Evolutionary conservation across 2,888 invertebrate species (phyloP), one percentile per base, ranked within the genome.

Genomic region (Amphipoea oculea): DNA sequence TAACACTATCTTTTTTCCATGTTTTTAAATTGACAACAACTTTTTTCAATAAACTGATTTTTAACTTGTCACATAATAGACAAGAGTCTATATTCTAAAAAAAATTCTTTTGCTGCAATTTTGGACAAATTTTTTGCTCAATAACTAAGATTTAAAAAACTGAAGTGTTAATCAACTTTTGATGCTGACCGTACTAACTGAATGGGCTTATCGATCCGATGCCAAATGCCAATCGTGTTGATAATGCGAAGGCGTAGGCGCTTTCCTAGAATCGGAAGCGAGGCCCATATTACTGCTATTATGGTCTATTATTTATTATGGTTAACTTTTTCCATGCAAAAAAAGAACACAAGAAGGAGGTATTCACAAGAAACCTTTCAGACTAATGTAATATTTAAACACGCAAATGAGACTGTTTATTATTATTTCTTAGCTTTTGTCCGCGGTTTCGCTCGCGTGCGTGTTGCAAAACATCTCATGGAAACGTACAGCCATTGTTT

Each of bases 191-290:
- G n/a, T n/a, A 20, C n/a, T 40, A 9, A 29, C 51, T 60, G 23
- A 45, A 40, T 40, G 14, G 3, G 14, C 23, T 14, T 23, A 76
- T 81, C 72, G 81, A 82, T 73, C 80, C 20, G 20, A 42, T 40
- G 36, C n/a, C 69, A 62, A 84, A 66, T 79, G 68, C 67, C 65
- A 70, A 79, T 79, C 65, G 60, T 79, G 73, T 73, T 51, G 73
- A 70, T 73, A 62, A 65, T 48, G 23, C 63, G 79, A 79, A 84
- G 70, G 60, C 36, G 40, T 40, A 4, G 68, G 36, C 23, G 3
- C 29, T 57, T 84, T 84, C 73, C 9, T 54, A 66, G 84, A 82
- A 82, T 79, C 20, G 45, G 65, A 73, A 84, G 17, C 63, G 68
- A 51, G 40, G 40, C 51, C 69, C 73, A n/a, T 67, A n/a, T 20